These are phyloP conservation scores for Rhynchophorus ferrugineus DNA, from an alignment of 1,140 invertebrate species.

Conservation along the genomic window DNA sequence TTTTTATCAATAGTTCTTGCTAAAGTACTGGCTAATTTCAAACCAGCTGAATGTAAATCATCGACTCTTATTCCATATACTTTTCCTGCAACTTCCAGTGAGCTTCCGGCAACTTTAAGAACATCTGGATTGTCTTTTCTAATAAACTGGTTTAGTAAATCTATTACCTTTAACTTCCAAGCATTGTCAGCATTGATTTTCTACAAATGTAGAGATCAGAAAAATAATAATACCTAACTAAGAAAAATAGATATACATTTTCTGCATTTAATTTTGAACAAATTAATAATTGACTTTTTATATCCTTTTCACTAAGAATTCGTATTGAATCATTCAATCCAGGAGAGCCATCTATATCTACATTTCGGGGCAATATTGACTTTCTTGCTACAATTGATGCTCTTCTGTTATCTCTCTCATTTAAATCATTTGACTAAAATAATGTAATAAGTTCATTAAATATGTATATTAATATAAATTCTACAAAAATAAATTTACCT, in stretches of 20 bases:
- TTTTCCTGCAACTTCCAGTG: slow-evolving; percentile 73
- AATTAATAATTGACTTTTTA: slow-evolving; percentile 4
- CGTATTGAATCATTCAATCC: slow-evolving; percentile 3
- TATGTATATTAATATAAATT: too few species aligned
- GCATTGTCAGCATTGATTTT: slow-evolving; percentile 83
- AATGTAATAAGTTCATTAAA: too few species aligned
- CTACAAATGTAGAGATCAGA: too few species aligned
- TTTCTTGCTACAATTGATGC: slow-evolving; percentile 1
- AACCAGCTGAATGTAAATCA: slow-evolving; percentile 64
- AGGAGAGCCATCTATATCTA: neutral
- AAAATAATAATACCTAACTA: neutral
- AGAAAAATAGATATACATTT: slow-evolving; percentile 7
- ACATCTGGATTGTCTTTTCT: slow-evolving; percentile 50
- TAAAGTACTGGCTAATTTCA: slow-evolving; percentile 67
- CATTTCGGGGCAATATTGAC: neutral
- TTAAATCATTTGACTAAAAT: slow-evolving; percentile 7
- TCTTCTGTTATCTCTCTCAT: slow-evolving; percentile 8
- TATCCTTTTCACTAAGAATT: slow-evolving; percentile 3
- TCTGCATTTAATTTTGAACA: slow-evolving; percentile 5
- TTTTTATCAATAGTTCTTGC: slow-evolving; percentile 33
- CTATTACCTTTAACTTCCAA: slow-evolving; percentile 74
- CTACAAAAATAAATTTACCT: neutral
- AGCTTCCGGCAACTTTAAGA: slow-evolving; percentile 67
- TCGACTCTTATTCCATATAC: slow-evolving; percentile 78
- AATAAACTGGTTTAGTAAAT: slow-evolving; percentile 59